Conservation (phyloP, 2,797 vertebrate species). For the Sparus aurata region DNA sequence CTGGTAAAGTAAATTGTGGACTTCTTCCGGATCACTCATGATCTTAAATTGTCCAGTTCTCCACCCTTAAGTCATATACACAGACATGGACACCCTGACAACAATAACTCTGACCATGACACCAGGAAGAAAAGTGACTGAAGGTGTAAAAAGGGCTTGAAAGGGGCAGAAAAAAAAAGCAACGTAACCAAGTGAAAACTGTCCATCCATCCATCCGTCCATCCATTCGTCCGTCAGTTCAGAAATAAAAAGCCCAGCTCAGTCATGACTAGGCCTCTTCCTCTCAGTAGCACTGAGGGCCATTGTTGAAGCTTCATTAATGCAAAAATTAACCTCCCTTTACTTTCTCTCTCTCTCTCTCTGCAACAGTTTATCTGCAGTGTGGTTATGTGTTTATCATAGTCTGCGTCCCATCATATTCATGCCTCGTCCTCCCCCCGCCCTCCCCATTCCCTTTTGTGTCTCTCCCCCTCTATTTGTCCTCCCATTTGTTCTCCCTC, state of each 20-base stretch:
- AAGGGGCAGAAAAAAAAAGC: neutral
- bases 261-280: constrained; percentile 38
- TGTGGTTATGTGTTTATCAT: constrained; percentile 47
- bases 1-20: no score
- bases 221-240: constrained; percentile 10
- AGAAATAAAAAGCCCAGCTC: constrained; percentile 40
- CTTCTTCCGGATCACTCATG: no score
- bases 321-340: constrained; percentile 53
- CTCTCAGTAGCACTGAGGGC: constrained; percentile 53
- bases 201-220: constrained; percentile 16
- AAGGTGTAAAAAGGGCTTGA: neutral
- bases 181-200: neutral
- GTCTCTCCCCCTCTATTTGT: constrained; percentile 40
- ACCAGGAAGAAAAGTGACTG: no score
- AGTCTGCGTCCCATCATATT: constrained; percentile 24
- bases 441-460: neutral
- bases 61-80: neutral
- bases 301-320: constrained; percentile 64
- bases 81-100: neutral
- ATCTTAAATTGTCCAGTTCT: no score
- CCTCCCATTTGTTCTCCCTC: constrained; percentile 52
- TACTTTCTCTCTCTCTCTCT: constrained; percentile 15
- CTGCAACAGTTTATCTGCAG: constrained; percentile 48
- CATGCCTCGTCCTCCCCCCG: constrained; percentile 1
- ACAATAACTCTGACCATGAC: no score